These are phyloP conservation scores for Aurelia aurita DNA, from an alignment of 30 jellyfish, hydroid and myxozoan genomes.

Conservation along the genomic window DNA sequence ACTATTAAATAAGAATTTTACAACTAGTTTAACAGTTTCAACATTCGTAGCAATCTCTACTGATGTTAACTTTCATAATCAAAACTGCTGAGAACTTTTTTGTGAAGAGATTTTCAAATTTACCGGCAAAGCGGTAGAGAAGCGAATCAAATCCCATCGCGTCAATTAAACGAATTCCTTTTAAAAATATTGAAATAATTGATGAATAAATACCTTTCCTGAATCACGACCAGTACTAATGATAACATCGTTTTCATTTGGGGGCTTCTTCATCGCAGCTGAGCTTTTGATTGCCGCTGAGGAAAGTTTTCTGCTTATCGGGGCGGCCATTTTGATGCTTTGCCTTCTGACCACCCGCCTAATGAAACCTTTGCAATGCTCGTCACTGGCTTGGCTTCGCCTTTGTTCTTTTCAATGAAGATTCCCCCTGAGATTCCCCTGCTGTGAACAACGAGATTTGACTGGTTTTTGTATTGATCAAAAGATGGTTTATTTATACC, in stretches of 20 bases:
- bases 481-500: no score
- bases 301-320: constrained; percentile 77
- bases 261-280: constrained; percentile 75
- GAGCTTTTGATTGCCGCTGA: constrained; percentile 61
- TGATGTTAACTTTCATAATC: neutral
- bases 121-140: constrained; percentile 53
- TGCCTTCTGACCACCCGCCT: constrained; percentile 54
- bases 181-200: neutral
- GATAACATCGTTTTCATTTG: constrained; percentile 54
- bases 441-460: no score
- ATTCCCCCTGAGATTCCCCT: constrained; percentile 34
- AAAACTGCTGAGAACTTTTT: neutral
- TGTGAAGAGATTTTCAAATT: constrained; percentile 11
- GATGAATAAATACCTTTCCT: constrained; percentile 12
- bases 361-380: constrained; percentile 63
- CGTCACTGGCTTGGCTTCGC: constrained; percentile 49
- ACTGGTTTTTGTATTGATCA: no score
- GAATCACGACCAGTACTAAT: constrained; percentile 26
- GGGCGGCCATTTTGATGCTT: constrained; percentile 82
- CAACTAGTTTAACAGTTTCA: no score
- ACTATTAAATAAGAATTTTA: no score
- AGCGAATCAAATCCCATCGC: constrained; percentile 29
- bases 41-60: no score
- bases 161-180: neutral
- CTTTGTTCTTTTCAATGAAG: constrained; percentile 50